Conservation (phyloP, 2,888 invertebrate genomes). For the Heliconius ismenius region DNA sequence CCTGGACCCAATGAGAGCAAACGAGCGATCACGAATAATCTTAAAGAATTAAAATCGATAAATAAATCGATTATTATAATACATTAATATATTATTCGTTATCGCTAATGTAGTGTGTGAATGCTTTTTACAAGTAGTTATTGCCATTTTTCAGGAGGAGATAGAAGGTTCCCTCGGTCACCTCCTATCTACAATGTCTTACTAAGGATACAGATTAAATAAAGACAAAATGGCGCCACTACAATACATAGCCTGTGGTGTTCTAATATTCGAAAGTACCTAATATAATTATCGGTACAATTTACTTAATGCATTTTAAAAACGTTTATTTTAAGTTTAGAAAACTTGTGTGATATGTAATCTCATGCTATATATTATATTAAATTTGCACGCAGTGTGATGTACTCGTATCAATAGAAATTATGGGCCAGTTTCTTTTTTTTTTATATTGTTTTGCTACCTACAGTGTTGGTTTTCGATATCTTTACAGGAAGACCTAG, state of each 20-base stretch:
- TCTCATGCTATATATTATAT: conserved; percentile 49
- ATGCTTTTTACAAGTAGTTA: conserved; percentile 67
- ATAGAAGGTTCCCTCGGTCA: conserved; percentile 84
- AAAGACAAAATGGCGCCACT: conserved; percentile 54
- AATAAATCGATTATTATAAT: conserved; percentile 21
- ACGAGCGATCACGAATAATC: conserved; percentile 17
- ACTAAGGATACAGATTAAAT: conserved; percentile 70
- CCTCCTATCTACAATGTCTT: conserved; percentile 84
- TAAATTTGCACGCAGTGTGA: conserved; percentile 63
- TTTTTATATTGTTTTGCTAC: conserved; percentile 54
- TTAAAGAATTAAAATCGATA: neutral
- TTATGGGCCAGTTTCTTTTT: conserved; percentile 74
- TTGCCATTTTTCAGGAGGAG: conserved; percentile 85
- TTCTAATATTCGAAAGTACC: conserved; percentile 48
- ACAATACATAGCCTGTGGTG: conserved; percentile 57
- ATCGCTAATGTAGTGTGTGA: conserved; percentile 34
- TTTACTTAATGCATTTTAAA: conserved; percentile 50
- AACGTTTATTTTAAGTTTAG: conserved; percentile 45
- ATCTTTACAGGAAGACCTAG: conserved; percentile 84
- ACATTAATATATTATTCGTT: conserved; percentile 24
- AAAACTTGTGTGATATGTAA: conserved; percentile 47
- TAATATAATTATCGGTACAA: conserved; percentile 44
- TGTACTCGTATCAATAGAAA: conserved; percentile 51
- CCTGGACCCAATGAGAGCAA: conserved; percentile 47
- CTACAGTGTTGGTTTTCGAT: conserved; percentile 65